These are phyloP conservation scores for Leptopterna dolabrata DNA, from an alignment of 2,888 invertebrate species.

Conservation along the genomic window DNA sequence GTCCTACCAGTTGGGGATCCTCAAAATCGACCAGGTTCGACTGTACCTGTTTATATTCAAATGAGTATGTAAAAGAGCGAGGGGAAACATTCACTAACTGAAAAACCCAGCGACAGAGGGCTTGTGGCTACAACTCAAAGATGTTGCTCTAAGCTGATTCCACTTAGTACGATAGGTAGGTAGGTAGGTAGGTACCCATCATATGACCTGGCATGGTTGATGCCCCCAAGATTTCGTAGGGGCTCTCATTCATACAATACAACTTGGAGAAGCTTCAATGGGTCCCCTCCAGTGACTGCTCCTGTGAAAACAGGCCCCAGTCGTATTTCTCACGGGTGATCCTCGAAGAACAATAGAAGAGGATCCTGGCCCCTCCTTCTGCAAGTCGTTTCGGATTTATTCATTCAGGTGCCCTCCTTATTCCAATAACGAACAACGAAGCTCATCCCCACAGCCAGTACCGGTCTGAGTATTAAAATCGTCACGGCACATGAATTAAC, in stretches of 20 bases:
- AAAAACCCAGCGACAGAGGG: too few species aligned
- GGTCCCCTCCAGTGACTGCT: not conserved
- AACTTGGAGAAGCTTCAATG: not conserved
- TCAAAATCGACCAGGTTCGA: too few species aligned
- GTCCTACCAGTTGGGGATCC: too few species aligned
- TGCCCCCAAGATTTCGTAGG: not conserved
- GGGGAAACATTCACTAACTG: too few species aligned
- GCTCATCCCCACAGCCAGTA: not conserved
- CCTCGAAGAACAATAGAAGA: not conserved
- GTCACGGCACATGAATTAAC: too few species aligned
- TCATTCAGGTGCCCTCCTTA: constrained; percentile 19
- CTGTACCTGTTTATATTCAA: too few species aligned
- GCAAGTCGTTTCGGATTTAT: not conserved
- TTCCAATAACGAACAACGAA: constrained; percentile 5
- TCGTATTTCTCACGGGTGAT: constrained; percentile 7
- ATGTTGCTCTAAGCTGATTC: too few species aligned
- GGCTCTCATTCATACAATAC: not conserved
- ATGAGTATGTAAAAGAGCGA: too few species aligned
- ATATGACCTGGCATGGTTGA: not conserved
- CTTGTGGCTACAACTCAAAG: too few species aligned
- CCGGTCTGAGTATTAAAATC: too few species aligned
- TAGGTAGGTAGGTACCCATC: too few species aligned
- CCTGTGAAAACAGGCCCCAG: not conserved
- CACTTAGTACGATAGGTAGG: too few species aligned
- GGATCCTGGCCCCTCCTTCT: not conserved